Evolutionary conservation across 2,113 vertebrate genomes (phyloP).

Genomic region (rat (Rattus norvegicus)): DNA sequence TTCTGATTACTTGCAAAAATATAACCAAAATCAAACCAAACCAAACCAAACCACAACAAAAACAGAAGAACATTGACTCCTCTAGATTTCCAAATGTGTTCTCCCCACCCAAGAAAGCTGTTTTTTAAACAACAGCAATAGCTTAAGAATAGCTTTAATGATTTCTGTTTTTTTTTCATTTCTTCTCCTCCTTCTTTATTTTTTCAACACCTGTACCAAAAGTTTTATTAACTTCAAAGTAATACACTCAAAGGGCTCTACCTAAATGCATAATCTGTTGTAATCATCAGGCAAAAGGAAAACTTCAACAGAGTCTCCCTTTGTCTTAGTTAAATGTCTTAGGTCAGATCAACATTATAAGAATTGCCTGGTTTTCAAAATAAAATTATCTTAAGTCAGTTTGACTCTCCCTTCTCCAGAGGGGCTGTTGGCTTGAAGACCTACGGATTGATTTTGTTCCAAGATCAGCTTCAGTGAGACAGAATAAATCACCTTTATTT

Average conservation of each 20-base stretch:
- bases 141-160: background rate
- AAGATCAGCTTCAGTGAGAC: too few species aligned
- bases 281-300: background rate
- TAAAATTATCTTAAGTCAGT: background rate
- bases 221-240: background rate
- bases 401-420: too few species aligned
- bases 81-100: slow-evolving; percentile 51
- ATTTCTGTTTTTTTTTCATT: background rate
- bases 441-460: too few species aligned
- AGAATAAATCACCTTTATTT: too few species aligned
- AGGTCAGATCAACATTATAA: background rate
- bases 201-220: background rate
- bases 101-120: background rate
- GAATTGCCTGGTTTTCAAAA: background rate
- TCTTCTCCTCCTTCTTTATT: background rate
- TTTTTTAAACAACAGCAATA: slow-evolving; percentile 33
- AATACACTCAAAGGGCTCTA: background rate
- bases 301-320: background rate
- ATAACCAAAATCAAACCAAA: background rate
- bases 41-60: background rate
- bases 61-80: slow-evolving; percentile 38
- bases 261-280: background rate
- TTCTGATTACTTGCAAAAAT: slow-evolving; percentile 41
- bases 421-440: too few species aligned
- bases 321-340: background rate